phyloP scores from a whole-genome alignment of 2,113 vertebrate species.

The Typhlomys cinereus region DNA sequence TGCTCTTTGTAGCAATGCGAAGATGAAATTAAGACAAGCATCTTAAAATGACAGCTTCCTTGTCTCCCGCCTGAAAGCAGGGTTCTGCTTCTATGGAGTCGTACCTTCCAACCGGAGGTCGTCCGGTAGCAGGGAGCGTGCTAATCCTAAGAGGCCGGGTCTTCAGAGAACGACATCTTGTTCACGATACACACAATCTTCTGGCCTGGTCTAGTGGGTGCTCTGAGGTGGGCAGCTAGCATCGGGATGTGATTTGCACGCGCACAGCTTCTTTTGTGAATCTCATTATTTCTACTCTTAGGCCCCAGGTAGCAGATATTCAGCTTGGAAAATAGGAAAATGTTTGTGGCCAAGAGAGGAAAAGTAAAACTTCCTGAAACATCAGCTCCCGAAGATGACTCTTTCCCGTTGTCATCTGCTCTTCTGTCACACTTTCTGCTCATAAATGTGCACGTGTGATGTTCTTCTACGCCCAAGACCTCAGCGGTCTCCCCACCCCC shows the following conservation, averaged over 20 bases:
- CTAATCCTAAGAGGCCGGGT: background rate
- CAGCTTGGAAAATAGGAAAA: background rate
- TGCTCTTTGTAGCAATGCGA: too few species aligned
- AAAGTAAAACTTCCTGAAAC: background rate
- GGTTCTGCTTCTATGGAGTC: background rate
- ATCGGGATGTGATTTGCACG: background rate
- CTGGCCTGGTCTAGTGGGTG: background rate
- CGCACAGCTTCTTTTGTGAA: background rate
- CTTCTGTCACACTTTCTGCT: background rate
- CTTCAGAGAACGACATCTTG: background rate
- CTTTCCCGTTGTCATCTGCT: background rate
- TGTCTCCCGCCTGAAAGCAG: background rate
- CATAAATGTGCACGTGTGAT: background rate
- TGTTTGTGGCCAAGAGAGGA: background rate
- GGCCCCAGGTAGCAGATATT: background rate
- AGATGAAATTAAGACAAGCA: too few species aligned
- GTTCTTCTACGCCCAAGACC: background rate
- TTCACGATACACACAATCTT: background rate
- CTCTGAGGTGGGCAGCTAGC: background rate
- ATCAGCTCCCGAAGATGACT: background rate
- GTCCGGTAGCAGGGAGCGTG: background rate
- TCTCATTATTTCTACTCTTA: background rate
- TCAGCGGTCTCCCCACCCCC: background rate
- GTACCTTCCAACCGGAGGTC: background rate
- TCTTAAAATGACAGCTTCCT: constrained; percentile 1